phyloP scores from a whole-genome alignment of 2,113 vertebrate species.

The Mormyrus iriodes region DNA sequence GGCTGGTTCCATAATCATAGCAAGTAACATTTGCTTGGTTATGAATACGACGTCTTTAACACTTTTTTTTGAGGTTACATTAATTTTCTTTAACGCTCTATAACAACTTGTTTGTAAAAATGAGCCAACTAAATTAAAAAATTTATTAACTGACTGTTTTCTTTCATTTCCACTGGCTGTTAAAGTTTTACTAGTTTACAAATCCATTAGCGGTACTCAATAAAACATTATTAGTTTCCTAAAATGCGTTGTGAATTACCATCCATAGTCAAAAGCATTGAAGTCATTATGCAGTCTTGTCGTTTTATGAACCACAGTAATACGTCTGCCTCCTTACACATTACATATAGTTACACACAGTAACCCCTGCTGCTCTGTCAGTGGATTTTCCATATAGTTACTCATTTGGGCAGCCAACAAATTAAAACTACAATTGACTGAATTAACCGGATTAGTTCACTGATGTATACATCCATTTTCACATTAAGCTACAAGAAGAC shows the following conservation, averaged over 20 bases:
- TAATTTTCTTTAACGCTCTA: neutral
- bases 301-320: too few species aligned
- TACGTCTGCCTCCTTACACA: too few species aligned
- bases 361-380: neutral
- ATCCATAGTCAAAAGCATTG: too few species aligned
- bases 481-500: neutral
- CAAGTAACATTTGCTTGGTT: neutral
- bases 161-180: neutral
- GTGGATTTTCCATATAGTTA: neutral
- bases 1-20: neutral
- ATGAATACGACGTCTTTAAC: neutral
- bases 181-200: neutral
- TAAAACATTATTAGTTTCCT: too few species aligned
- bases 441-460: neutral
- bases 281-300: too few species aligned
- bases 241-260: too few species aligned
- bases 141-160: neutral
- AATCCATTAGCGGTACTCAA: neutral
- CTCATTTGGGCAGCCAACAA: neutral
- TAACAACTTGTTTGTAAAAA: neutral
- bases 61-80: neutral
- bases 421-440: neutral
- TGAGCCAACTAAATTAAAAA: neutral
- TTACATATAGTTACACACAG: too few species aligned
- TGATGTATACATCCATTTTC: neutral